Conservation (phyloP, 2,797 vertebrate species). For the Catamblyrhynchus diadema region DNA sequence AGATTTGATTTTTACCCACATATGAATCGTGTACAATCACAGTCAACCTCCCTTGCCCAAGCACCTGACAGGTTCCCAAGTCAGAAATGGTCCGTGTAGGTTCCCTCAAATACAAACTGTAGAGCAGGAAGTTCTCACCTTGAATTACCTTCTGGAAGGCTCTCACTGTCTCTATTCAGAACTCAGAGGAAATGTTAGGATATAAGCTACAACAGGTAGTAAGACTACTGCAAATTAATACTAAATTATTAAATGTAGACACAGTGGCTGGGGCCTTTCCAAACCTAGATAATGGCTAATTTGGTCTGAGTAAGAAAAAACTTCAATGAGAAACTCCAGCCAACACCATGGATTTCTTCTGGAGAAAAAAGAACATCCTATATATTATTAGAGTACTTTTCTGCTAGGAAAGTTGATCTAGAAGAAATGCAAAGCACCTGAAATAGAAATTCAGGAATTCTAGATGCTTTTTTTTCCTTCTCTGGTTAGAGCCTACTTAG, state of each 20-base stretch:
- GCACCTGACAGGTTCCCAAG: neutral
- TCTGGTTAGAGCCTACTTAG: neutral
- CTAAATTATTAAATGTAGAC: neutral
- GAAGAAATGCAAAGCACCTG: neutral
- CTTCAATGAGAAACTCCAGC: neutral
- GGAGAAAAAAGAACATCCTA: neutral
- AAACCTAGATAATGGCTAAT: neutral
- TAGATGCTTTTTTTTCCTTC: neutral
- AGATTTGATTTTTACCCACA: neutral
- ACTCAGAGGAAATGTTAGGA: neutral
- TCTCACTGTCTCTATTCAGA: neutral
- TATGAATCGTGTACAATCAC: fast-evolving
- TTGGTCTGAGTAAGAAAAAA: neutral
- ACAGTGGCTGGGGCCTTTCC: neutral
- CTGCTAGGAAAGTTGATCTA: neutral
- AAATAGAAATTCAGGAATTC: neutral
- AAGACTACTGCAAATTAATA: neutral
- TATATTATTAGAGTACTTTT: neutral
- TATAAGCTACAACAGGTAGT: neutral
- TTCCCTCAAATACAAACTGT: neutral
- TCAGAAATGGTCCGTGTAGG: neutral
- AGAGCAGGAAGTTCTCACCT: neutral
- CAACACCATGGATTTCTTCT: neutral
- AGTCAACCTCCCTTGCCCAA: neutral
- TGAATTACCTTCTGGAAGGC: neutral